A percentile compares a stretch with the other conserved stretches of the same genome.
Evolutionary conservation across 2,888 invertebrate species (phyloP).

Genomic region (Cephus rjabovi): DNA sequence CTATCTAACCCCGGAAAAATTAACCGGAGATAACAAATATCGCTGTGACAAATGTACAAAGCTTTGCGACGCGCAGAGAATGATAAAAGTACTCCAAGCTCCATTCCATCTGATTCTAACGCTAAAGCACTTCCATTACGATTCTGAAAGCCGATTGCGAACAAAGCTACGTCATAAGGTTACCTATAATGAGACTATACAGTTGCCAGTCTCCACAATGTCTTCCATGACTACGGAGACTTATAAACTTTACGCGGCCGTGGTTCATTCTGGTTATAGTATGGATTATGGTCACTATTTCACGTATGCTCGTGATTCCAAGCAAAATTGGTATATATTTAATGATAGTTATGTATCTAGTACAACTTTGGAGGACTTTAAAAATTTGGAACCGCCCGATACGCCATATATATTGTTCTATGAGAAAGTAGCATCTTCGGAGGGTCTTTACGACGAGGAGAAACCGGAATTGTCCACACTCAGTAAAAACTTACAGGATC

Average conservation of each 20-base stretch:
- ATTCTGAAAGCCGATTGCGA: constrained; percentile 77
- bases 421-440: constrained; percentile 58
- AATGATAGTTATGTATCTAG: constrained; percentile 81
- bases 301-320: constrained; percentile 79
- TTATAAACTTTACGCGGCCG: constrained; percentile 83
- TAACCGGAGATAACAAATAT: constrained; percentile 86
- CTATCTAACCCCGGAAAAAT: constrained; percentile 81
- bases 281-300: constrained; percentile 91
- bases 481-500: constrained; percentile 50
- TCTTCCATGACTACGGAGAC: constrained; percentile 60
- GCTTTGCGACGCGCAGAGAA: constrained; percentile 81
- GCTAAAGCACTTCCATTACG: constrained; percentile 81
- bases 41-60: constrained; percentile 81
- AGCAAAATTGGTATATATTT: constrained; percentile 80
- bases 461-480: constrained; percentile 49
- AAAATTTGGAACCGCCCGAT: constrained; percentile 75
- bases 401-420: constrained; percentile 90
- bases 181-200: constrained; percentile 71
- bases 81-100: constrained; percentile 76
- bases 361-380: constrained; percentile 73
- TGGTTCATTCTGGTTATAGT: constrained; percentile 86
- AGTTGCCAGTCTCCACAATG: constrained; percentile 58
- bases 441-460: constrained; percentile 47
- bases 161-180: constrained; percentile 84
- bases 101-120: constrained; percentile 85